These are phyloP conservation scores for Abrostola tripartita DNA, from an alignment of 2,888 invertebrate species.

Conservation along the genomic window DNA sequence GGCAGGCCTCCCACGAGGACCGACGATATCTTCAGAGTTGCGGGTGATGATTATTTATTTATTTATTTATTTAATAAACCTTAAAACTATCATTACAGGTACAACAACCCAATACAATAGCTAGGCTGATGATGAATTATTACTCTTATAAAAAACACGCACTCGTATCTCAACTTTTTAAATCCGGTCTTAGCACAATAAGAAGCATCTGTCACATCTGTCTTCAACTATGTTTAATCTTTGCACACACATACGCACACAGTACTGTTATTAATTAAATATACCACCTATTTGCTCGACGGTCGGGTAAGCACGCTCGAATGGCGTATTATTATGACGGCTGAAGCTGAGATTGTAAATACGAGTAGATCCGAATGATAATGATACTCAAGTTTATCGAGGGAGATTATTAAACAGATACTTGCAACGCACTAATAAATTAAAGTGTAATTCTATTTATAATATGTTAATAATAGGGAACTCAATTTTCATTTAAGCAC, in stretches of 20 bases:
- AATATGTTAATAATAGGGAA: conserved; percentile 4
- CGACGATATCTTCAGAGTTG: too few species aligned
- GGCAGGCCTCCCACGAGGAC: too few species aligned
- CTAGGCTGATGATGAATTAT: too few species aligned
- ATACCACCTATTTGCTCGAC: conserved; percentile 38
- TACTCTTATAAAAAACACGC: too few species aligned
- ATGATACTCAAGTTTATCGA: conserved; percentile 13
- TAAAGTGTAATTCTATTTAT: conserved; percentile 6
- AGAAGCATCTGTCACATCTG: conserved; percentile 14
- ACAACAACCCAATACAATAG: too few species aligned
- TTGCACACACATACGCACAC: conserved; percentile 17
- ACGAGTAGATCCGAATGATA: conserved; percentile 12
- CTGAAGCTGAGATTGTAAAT: conserved; percentile 9
- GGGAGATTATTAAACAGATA: background rate
- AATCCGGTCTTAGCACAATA: background rate
- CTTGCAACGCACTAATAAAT: too few species aligned
- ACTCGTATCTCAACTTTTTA: too few species aligned
- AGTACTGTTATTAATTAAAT: conserved; percentile 55
- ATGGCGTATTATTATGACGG: conserved; percentile 30
- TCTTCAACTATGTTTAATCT: conserved; percentile 17
- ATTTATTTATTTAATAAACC: too few species aligned
- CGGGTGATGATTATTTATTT: too few species aligned
- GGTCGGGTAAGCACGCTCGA: conserved; percentile 33
- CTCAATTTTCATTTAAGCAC: too few species aligned
- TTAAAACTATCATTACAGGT: too few species aligned